phyloP scores from a whole-genome alignment of 1,140 invertebrate genomes.

The Leptopilina boulardi region DNA sequence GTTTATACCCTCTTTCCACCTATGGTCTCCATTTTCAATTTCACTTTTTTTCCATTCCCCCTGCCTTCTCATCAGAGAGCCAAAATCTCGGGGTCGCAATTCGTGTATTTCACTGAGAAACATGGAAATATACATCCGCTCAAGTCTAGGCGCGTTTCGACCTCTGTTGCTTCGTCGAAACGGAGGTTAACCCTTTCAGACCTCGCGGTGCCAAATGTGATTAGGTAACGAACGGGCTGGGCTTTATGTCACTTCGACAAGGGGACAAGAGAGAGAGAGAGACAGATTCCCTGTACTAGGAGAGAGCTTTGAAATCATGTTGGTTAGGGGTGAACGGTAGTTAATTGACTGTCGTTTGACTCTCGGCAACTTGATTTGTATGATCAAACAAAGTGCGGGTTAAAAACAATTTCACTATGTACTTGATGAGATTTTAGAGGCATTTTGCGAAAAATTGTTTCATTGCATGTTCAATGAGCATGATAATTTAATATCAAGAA shows the following conservation, averaged over 20 bases:
- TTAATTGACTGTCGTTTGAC: conserved; percentile 33
- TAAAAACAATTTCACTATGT: not conserved
- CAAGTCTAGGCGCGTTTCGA: conserved; percentile 28
- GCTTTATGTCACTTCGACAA: conserved; percentile 24
- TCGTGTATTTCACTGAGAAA: too few species aligned
- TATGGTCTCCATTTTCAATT: not conserved
- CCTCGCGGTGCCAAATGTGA: conserved; percentile 29
- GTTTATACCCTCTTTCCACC: conserved; percentile 8
- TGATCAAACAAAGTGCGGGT: conserved; percentile 27
- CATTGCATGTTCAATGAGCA: not conserved
- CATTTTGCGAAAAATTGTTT: not conserved
- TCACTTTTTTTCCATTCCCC: conserved; percentile 5
- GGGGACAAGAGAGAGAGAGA: conserved; percentile 6
- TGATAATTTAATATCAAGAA: not conserved
- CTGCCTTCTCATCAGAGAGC: not conserved
- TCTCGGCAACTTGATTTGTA: conserved; percentile 17
- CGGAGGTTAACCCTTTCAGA: conserved; percentile 32
- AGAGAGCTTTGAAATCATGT: conserved; percentile 30
- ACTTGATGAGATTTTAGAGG: not conserved
- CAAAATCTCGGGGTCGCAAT: conserved; percentile 10
- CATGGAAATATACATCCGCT: conserved; percentile 28
- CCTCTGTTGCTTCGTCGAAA: conserved; percentile 14
- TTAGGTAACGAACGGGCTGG: conserved; percentile 31
- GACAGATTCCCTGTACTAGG: not conserved
- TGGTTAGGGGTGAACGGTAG: conserved; percentile 23